A percentile compares a stretch with the other conserved stretches of the same genome.
Evolutionary conservation across 92 coral and sea anemone genomes (phyloP).

Genomic region (Bergia puertoricense): DNA sequence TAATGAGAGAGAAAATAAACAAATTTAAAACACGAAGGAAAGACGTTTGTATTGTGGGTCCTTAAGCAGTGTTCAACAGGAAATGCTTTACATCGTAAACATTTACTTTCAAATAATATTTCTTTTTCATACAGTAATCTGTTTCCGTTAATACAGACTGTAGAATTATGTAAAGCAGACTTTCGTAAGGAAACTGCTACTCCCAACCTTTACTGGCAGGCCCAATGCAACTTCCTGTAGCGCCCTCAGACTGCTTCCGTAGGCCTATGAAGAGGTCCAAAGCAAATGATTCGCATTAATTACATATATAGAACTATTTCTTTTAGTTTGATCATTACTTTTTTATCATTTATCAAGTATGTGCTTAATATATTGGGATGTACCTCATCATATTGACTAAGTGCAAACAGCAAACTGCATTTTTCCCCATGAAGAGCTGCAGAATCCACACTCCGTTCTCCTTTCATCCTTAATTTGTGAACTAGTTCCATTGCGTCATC

Average conservation of each 20-base stretch:
- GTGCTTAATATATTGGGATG: background rate
- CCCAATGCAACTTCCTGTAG: slow-evolving; percentile 39
- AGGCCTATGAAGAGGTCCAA: slow-evolving; percentile 16
- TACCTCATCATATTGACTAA: slow-evolving; percentile 97
- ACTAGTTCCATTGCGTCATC: slow-evolving; percentile 84
- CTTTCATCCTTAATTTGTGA: slow-evolving; percentile 66
- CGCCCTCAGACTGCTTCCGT: slow-evolving; percentile 32
- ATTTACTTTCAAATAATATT: too few species aligned
- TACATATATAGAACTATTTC: background rate
- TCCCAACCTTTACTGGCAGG: slow-evolving; percentile 31
- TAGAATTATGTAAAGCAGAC: too few species aligned
- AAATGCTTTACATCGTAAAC: too few species aligned
- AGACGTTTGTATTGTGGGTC: too few species aligned
- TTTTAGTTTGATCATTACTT: too few species aligned
- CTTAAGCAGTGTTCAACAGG: too few species aligned
- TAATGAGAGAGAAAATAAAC: too few species aligned
- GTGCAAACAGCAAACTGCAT: slow-evolving; percentile 89
- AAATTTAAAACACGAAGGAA: too few species aligned
- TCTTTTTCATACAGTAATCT: too few species aligned
- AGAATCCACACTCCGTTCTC: slow-evolving; percentile 61
- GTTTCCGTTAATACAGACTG: too few species aligned
- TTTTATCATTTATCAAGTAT: background rate
- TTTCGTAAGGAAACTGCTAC: too few species aligned
- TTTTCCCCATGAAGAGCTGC: slow-evolving; percentile 83
- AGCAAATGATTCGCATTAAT: background rate